Evolutionary conservation across 2,888 invertebrate genomes (phyloP).

Genomic region (Melolontha melolontha): DNA sequence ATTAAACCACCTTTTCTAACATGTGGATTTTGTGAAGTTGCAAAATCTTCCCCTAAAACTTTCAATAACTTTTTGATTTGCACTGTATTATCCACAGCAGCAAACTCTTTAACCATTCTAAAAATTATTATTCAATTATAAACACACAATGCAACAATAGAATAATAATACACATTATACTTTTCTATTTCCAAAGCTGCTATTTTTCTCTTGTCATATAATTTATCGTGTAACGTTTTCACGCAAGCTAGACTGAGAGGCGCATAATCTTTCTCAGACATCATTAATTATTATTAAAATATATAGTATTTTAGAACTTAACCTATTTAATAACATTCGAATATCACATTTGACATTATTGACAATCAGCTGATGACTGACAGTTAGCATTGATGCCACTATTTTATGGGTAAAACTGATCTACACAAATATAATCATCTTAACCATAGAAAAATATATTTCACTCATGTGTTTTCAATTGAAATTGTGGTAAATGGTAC

Average conservation of each 20-base stretch:
- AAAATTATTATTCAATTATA: conserved; percentile 54
- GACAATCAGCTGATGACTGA: conserved; percentile 2
- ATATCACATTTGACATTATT: conserved; percentile 27
- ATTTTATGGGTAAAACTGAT: no score
- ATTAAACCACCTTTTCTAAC: conserved; percentile 97
- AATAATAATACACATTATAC: conserved; percentile 69
- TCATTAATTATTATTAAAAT: conserved; percentile 54
- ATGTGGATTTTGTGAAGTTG: conserved; percentile 92
- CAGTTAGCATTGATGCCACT: no score
- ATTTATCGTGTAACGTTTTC: conserved; percentile 95
- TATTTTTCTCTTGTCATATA: conserved; percentile 97
- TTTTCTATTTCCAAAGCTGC: conserved; percentile 98
- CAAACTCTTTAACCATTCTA: conserved; percentile 96
- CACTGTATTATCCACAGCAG: conserved; percentile 83
- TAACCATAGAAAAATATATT: no score
- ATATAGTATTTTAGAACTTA: conserved; percentile 28
- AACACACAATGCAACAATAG: background rate
- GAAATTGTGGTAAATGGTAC: no score
- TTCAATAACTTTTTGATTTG: conserved; percentile 90
- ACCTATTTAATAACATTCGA: conserved; percentile 25
- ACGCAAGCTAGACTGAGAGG: conserved; percentile 95
- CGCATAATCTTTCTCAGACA: conserved; percentile 88
- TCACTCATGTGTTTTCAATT: no score
- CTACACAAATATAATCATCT: no score
- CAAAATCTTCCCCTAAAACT: conserved; percentile 92